Percentiles rank a stretch among this genome's conserved stretches.
phyloP scores from a whole-genome alignment of 1,140 invertebrate species.

The Proctacanthus coquilletti region DNA sequence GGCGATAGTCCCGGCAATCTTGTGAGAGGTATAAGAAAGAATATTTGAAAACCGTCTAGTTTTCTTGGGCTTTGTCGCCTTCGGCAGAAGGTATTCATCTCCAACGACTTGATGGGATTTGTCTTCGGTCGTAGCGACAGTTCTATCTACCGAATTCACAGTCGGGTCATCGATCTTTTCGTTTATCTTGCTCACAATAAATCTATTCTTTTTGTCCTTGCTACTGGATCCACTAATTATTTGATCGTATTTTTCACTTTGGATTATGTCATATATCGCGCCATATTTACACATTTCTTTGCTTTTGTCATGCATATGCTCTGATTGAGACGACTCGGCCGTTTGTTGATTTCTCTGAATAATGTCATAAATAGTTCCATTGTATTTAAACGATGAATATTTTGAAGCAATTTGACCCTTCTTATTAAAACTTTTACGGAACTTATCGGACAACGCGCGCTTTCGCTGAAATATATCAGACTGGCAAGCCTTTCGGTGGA shows the following conservation, averaged over 20 bases:
- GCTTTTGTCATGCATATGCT: conserved; percentile 10
- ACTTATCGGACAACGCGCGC: conserved; percentile 7
- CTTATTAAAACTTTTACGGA: neutral
- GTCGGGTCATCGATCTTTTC: conserved; percentile 14
- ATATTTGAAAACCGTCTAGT: conserved; percentile 29
- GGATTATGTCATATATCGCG: conserved; percentile 28
- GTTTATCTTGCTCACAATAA: conserved; percentile 22
- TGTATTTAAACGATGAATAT: neutral
- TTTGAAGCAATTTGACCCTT: neutral
- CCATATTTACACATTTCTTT: conserved; percentile 17
- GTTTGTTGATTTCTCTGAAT: conserved; percentile 16
- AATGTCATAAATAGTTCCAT: conserved; percentile 19
- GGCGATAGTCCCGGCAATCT: neutral
- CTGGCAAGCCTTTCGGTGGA: conserved; percentile 13
- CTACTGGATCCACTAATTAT: neutral
- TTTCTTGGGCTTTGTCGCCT: conserved; percentile 17
- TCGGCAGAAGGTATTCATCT: no score
- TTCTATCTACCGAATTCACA: conserved; percentile 1
- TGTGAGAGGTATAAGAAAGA: conserved; percentile 13
- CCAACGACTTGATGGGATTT: neutral
- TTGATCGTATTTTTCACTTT: conserved; percentile 17
- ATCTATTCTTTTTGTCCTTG: conserved; percentile 14
- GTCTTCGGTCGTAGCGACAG: neutral
- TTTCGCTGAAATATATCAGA: conserved; percentile 4
- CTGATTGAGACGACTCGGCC: conserved; percentile 2